Evolutionary conservation across 2,888 invertebrate genomes (phyloP).

Genomic region (Stenodera caucasica): DNA sequence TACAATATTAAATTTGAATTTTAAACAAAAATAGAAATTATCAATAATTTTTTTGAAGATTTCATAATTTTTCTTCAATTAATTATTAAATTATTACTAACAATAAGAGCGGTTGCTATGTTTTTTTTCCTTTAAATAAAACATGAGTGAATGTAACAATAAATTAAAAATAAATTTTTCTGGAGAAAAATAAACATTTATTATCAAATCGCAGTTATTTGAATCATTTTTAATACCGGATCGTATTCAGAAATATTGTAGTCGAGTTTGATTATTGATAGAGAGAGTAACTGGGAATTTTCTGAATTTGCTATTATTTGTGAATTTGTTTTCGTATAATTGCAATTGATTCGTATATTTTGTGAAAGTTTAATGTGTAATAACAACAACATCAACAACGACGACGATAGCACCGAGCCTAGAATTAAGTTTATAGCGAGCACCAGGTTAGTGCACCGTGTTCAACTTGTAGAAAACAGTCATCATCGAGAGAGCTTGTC

Average conservation of each 20-base stretch:
- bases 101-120: background rate
- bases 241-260: background rate
- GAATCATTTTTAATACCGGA: background rate
- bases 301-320: too few species aligned
- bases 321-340: too few species aligned
- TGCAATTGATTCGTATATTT: background rate
- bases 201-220: background rate
- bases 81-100: background rate
- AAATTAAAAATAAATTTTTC: too few species aligned
- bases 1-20: background rate
- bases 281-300: conserved; percentile 6
- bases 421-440: conserved; percentile 16
- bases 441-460: conserved; percentile 52
- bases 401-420: background rate
- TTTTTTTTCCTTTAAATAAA: too few species aligned
- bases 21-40: background rate
- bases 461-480: conserved; percentile 27
- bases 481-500: conserved; percentile 3
- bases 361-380: background rate
- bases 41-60: background rate
- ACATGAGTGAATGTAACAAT: too few species aligned
- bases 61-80: background rate
- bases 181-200: background rate
- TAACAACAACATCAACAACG: background rate
- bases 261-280: conserved; percentile 5